Evolutionary conservation across 1,140 invertebrate genomes (phyloP).

Genomic region (Globodera ellingtonae): DNA sequence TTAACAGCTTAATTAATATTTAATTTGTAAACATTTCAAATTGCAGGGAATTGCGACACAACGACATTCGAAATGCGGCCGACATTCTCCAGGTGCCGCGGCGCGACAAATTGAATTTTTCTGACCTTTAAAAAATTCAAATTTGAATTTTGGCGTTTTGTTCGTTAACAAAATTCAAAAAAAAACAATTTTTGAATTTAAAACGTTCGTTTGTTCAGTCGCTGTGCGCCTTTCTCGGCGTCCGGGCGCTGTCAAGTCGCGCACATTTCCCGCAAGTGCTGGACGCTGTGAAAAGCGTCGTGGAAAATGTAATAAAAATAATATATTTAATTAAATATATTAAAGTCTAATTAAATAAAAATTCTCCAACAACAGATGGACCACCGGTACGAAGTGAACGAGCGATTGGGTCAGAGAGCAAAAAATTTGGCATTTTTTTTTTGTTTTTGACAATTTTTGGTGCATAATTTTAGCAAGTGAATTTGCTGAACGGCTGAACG

Average conservation of each 20-base stretch:
- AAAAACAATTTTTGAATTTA: not conserved
- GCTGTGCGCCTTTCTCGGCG: slow-evolving; percentile 34
- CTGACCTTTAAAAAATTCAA: too few species aligned
- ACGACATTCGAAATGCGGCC: slow-evolving; percentile 46
- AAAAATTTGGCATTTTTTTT: too few species aligned
- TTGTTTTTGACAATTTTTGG: too few species aligned
- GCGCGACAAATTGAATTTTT: not conserved
- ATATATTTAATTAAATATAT: not conserved
- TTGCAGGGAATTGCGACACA: slow-evolving; percentile 36
- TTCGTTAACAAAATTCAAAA: not conserved
- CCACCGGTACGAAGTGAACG: slow-evolving; percentile 46
- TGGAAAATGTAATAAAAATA: slow-evolving; percentile 30
- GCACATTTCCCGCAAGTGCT: slow-evolving; percentile 38
- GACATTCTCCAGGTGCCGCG: slow-evolving; percentile 21
- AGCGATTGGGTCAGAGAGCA: slow-evolving; percentile 17
- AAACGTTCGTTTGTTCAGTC: slow-evolving; percentile 9
- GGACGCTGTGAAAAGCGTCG: slow-evolving; percentile 16
- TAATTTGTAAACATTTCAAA: not conserved
- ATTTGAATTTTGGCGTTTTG: too few species aligned
- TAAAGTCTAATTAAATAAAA: slow-evolving; percentile 22
- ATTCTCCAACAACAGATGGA: slow-evolving; percentile 42
- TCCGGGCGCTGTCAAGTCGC: slow-evolving; percentile 32
- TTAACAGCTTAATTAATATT: too few species aligned
- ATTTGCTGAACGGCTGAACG: slow-evolving; percentile 49
- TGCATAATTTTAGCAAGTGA: slow-evolving; percentile 24